Conservation (phyloP, 2,113 vertebrate genomes). For the Oceanodroma tethys region DNA sequence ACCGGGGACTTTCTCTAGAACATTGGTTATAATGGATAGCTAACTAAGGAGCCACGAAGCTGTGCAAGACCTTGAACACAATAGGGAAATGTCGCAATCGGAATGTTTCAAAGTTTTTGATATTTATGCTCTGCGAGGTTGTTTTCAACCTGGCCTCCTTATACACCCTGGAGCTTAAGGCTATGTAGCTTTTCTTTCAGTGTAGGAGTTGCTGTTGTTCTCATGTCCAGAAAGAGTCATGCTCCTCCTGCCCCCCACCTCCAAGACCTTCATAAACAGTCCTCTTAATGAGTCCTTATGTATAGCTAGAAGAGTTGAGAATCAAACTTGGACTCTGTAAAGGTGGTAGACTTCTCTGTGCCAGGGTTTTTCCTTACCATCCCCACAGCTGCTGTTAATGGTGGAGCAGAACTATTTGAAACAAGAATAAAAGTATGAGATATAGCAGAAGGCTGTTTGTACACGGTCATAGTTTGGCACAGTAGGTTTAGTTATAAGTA, state of each 20-base stretch:
- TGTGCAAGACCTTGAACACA: not conserved
- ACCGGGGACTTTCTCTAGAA: not conserved
- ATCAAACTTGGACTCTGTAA: not conserved
- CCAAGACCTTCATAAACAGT: not conserved
- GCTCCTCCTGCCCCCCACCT: not conserved
- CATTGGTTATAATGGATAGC: not conserved
- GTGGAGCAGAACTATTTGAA: not conserved
- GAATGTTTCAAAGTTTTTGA: not conserved
- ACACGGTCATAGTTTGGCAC: not conserved
- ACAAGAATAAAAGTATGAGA: not conserved
- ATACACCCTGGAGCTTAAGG: not conserved
- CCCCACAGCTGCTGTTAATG: not conserved
- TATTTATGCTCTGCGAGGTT: not conserved
- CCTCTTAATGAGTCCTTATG: not conserved
- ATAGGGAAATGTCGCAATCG: not conserved
- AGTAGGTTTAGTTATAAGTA: not conserved
- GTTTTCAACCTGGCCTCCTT: not conserved
- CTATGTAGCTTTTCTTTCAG: not conserved
- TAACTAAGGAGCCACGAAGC: not conserved
- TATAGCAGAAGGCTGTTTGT: not conserved
- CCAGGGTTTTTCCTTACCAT: not conserved
- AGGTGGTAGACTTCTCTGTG: not conserved
- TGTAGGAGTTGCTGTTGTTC: not conserved
- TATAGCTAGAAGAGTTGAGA: not conserved
- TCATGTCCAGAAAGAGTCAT: not conserved